phyloP scores from a whole-genome alignment of 2,888 invertebrate species.

The Orthosia cruda region DNA sequence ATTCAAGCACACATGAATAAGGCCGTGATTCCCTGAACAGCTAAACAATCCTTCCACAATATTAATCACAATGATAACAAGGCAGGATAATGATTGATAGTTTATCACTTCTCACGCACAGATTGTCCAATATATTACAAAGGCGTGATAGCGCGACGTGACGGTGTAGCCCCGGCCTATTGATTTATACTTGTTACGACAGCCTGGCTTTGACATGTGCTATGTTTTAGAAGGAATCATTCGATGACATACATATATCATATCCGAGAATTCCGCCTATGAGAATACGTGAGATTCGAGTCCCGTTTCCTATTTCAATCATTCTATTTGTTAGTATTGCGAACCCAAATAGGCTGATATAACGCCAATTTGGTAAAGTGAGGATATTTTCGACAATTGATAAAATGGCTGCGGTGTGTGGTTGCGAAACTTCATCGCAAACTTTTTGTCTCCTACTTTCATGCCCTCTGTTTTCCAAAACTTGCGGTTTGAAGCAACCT shows the following conservation, averaged over 20 bases:
- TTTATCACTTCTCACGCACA: constrained; percentile 61
- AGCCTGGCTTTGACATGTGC: constrained; percentile 50
- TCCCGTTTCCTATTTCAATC: not conserved
- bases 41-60: constrained; percentile 18
- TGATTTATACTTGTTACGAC: constrained; percentile 60
- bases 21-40: not conserved
- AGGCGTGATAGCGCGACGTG: constrained; percentile 51
- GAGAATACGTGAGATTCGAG: not conserved
- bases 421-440: too few species aligned
- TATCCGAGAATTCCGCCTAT: not conserved
- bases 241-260: constrained; percentile 1
- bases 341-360: not conserved
- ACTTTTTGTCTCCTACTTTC: too few species aligned
- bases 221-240: constrained; percentile 28
- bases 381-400: too few species aligned
- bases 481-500: too few species aligned
- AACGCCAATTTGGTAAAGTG: not conserved
- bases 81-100: constrained; percentile 60
- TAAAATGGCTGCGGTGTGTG: too few species aligned
- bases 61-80: constrained; percentile 47
- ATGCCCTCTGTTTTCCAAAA: too few species aligned
- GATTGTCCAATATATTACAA: constrained; percentile 48
- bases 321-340: not conserved
- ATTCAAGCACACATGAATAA: not conserved
- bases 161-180: constrained; percentile 50